These are phyloP conservation scores for Sclerurus mexicanus DNA, from an alignment of 2,113 vertebrate genomes.

Conservation along the genomic window DNA sequence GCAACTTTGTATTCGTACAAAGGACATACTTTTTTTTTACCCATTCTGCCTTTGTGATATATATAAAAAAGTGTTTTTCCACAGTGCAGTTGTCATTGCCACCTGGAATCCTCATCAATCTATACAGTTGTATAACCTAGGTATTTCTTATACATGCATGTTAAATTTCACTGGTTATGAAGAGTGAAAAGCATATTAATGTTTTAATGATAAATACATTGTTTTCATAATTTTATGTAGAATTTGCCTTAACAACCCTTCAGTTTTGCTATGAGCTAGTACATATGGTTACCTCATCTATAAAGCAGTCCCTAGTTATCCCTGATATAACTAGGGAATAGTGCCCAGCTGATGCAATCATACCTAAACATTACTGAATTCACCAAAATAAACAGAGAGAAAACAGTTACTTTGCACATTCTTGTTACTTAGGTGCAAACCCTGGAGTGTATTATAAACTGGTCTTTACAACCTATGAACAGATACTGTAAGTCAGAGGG, in stretches of 20 bases:
- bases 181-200: neutral
- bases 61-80: neutral
- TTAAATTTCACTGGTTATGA: neutral
- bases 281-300: neutral
- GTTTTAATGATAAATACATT: constrained; percentile 1
- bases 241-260: neutral
- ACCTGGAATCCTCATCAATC: constrained; percentile 26
- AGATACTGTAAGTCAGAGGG: constrained; percentile 54
- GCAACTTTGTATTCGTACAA: neutral
- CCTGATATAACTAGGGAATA: neutral
- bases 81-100: neutral
- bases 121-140: neutral
- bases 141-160: neutral
- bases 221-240: neutral
- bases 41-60: neutral
- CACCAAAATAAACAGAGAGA: neutral
- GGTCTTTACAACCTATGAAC: neutral
- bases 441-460: neutral
- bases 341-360: neutral
- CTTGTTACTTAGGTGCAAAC: constrained; percentile 24
- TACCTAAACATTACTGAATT: neutral
- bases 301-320: neutral
- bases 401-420: constrained; percentile 24
- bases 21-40: neutral
- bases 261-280: neutral